These are phyloP conservation scores for Stomatorhinus walkeri DNA, from an alignment of 2,797 vertebrate species.

Conservation along the genomic window DNA sequence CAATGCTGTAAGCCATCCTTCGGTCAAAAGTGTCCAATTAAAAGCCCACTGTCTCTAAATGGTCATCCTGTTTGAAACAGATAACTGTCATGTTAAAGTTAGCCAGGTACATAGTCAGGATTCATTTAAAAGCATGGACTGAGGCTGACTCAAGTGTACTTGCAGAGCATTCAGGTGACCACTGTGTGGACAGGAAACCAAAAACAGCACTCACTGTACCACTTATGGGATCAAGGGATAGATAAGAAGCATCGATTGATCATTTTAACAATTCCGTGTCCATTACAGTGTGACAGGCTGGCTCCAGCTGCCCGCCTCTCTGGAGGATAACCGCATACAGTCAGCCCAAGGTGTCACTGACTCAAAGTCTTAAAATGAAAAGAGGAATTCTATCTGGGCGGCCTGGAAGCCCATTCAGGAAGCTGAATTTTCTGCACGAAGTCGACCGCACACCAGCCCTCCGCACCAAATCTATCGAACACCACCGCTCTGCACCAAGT, in stretches of 20 bases:
- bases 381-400: not conserved
- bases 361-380: not conserved
- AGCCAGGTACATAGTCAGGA: not conserved
- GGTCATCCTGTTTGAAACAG: not conserved
- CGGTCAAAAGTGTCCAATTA: not conserved
- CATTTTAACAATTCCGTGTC: not conserved
- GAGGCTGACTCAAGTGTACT: not conserved
- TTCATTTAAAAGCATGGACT: not conserved
- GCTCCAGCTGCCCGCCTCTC: not conserved
- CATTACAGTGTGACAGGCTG: not conserved
- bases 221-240: not conserved
- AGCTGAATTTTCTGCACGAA: not conserved
- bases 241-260: not conserved
- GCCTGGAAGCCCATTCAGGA: not conserved
- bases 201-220: not conserved
- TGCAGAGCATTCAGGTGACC: not conserved
- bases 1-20: not conserved
- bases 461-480: not conserved
- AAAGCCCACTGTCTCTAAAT: not conserved
- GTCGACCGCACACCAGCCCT: not conserved
- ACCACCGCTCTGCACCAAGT: not conserved
- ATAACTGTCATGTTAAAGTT: not conserved
- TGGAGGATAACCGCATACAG: not conserved
- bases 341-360: not conserved
- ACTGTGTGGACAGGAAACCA: not conserved